These are phyloP conservation scores for Leucoraja ocellata DNA, from an alignment of 2,797 vertebrate species.

Conservation along the genomic window DNA sequence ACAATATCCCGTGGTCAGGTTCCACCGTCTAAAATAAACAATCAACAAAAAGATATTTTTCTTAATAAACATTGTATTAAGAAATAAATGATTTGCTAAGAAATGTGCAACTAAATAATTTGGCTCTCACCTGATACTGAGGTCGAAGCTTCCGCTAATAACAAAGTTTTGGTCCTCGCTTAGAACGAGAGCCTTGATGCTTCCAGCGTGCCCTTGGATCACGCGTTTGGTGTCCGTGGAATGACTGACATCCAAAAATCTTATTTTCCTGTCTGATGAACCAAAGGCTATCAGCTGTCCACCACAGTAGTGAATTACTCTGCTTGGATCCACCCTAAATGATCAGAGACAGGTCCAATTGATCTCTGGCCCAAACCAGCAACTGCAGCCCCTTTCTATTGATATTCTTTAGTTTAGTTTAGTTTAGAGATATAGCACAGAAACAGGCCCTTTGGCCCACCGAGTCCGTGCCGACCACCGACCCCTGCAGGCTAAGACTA, in stretches of 20 bases:
- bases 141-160: constrained; percentile 65
- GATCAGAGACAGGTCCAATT: not conserved
- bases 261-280: constrained; percentile 60
- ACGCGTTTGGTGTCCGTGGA: constrained; percentile 44
- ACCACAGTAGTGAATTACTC: constrained; percentile 66
- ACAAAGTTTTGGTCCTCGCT: constrained; percentile 64
- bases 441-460: too few species aligned
- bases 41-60: not conserved
- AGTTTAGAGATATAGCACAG: too few species aligned
- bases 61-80: not conserved
- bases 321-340: constrained; percentile 60
- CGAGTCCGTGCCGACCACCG: too few species aligned
- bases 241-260: constrained; percentile 52
- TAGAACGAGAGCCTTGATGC: constrained; percentile 59
- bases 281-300: constrained; percentile 60
- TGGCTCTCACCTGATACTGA: constrained; percentile 71
- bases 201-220: constrained; percentile 64
- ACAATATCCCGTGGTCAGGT: constrained; percentile 62
- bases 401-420: too few species aligned
- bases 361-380: too few species aligned
- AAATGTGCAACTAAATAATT: not conserved
- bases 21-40: constrained; percentile 67
- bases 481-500: too few species aligned
- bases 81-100: not conserved
- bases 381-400: too few species aligned